Evolutionary conservation across 1,140 invertebrate species (phyloP), one percentile per base, ranked within the genome.

Genomic region (Anthonomus grandis): DNA sequence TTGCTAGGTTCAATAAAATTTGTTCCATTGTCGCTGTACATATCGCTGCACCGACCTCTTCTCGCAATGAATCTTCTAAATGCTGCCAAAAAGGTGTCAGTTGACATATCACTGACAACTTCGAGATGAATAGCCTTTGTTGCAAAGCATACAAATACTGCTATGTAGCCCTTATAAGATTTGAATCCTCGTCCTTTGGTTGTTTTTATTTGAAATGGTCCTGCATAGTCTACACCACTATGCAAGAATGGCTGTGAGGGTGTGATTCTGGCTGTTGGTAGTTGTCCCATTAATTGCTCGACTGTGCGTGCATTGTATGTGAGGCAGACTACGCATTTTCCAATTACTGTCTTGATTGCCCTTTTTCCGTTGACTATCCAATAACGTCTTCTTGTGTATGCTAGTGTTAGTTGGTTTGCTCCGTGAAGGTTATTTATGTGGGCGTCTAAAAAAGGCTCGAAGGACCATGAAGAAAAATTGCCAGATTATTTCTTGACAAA

Each of bases 351-450:
- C 41, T 61, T 63, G 1, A 69, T 49, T 21, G 55, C 23, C 8
- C 41, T 9, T 37, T 60, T 39, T 8, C 61, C 67, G 38, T 21
- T 48, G 21, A 68, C 23, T 21, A 56, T 60, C 62, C 49, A 70
- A 54, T 52, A 72, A 4, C 27, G 9, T 17, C 22, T 9, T 15
- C 49, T 5, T 15, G 27, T 22, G n/a, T n/a, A 12, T 6, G 49
- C 0, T 41, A 53, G 19, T 45, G 27, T 17, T 12, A 9, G 5
- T 13, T 53, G 37, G 9, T 15, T 23, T 4, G 37, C 49, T 12
- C n/a, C 9, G 17, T 68, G 66, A 8, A 67, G 39, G 23, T 31
- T 13, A 15, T 22, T 13, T n/a, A 10, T 6, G 59, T 66, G 65
- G 27, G 63, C 56, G 6, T 51, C 4, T 41, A 37, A 23, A 34